A percentile compares a stretch with the other conserved stretches of the same genome.
These are phyloP conservation scores for Sphaerophoria taeniata DNA, from an alignment of 2,888 invertebrate genomes.

Conservation along the genomic window DNA sequence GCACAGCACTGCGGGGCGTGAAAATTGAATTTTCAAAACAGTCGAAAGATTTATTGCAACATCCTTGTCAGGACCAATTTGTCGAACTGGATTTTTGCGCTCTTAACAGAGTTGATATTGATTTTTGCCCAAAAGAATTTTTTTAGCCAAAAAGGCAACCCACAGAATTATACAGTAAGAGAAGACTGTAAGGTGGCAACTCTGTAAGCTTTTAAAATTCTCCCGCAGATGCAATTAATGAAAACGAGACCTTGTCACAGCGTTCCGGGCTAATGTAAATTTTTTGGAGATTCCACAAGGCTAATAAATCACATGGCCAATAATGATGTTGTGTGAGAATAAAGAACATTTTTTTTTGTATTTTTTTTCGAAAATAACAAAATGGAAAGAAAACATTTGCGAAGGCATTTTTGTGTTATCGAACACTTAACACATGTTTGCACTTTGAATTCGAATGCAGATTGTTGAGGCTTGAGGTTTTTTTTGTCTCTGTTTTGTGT, in stretches of 20 bases:
- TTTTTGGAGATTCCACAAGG: slow-evolving; percentile 25
- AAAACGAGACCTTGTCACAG: slow-evolving; percentile 58
- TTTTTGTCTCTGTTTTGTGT: background rate
- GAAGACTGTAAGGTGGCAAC: background rate
- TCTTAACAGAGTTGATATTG: background rate
- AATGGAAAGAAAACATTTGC: slow-evolving; percentile 35
- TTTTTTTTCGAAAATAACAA: background rate
- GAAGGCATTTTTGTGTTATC: slow-evolving; percentile 51
- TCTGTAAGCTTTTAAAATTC: slow-evolving; percentile 6
- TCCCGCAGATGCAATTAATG: slow-evolving; percentile 53
- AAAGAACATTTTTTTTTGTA: slow-evolving; percentile 23
- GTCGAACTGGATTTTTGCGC: background rate
- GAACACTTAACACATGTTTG: slow-evolving; percentile 72
- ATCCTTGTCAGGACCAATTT: slow-evolving; percentile 49
- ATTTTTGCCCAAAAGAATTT: background rate
- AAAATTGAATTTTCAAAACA: background rate
- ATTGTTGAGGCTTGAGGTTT: slow-evolving; percentile 24
- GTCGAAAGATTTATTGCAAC: slow-evolving; percentile 27
- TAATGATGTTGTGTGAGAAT: slow-evolving; percentile 40
- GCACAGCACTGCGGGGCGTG: too few species aligned
- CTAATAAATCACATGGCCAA: slow-evolving; percentile 59
- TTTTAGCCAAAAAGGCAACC: too few species aligned
- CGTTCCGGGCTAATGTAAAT: slow-evolving; percentile 8
- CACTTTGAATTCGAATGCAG: slow-evolving; percentile 66
- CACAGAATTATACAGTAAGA: background rate